A percentile compares a stretch with the other conserved stretches of the same genome.
These are phyloP conservation scores for Schizothorax lantsangensis DNA, from an alignment of 2,797 vertebrate genomes.

Conservation along the genomic window DNA sequence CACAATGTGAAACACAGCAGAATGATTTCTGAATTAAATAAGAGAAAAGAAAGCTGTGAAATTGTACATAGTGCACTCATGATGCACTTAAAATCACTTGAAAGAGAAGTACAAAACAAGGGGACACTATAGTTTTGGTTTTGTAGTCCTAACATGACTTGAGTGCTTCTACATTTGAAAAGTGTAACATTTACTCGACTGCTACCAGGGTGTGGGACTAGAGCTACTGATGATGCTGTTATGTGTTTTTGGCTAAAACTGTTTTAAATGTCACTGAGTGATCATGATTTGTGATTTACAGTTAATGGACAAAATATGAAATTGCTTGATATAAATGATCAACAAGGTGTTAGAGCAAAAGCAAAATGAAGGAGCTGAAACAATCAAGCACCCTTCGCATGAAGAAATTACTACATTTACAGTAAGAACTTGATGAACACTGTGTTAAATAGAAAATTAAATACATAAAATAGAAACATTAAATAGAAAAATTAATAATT, in stretches of 20 bases:
- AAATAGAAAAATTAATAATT: not conserved
- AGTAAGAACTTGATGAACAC: slow-evolving; percentile 14
- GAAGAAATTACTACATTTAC: slow-evolving; percentile 20
- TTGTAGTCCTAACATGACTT: slow-evolving; percentile 16
- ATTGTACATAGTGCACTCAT: not conserved
- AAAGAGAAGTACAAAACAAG: slow-evolving; percentile 17
- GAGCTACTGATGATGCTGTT: slow-evolving; percentile 21
- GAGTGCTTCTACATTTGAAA: slow-evolving; percentile 34
- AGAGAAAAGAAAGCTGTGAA: not conserved
- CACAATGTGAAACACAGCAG: slow-evolving; percentile 26
- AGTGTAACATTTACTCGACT: slow-evolving; percentile 4
- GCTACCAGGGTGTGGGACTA: slow-evolving; percentile 17
- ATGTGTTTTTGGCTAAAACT: slow-evolving; percentile 19
- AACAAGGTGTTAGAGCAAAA: slow-evolving; percentile 7
- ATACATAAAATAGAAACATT: slow-evolving; percentile 1
- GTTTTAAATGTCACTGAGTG: slow-evolving; percentile 23
- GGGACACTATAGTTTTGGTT: slow-evolving; percentile 13
- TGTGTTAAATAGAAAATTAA: slow-evolving; percentile 19
- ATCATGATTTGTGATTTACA: slow-evolving; percentile 12
- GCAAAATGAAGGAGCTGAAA: not conserved
- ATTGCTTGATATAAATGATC: not conserved
- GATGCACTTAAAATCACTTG: slow-evolving; percentile 4
- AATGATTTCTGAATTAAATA: slow-evolving; percentile 9
- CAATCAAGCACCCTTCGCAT: slow-evolving; percentile 4
- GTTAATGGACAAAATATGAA: not conserved